phyloP scores from a whole-genome alignment of 2,888 invertebrate species.

The Scelioninae gen. 1 region DNA sequence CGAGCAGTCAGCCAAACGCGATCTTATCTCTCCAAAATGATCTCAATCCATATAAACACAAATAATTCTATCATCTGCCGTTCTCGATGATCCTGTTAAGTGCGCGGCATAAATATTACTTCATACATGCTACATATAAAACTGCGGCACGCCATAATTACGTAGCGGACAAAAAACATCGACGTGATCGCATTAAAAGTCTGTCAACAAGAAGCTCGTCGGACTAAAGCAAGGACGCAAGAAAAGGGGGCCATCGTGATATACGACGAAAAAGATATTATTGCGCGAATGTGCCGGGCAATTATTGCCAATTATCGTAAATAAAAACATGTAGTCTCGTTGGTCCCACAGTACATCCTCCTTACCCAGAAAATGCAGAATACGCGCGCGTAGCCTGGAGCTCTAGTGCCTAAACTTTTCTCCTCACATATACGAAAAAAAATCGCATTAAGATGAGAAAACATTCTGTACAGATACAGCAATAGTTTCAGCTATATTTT shows the following conservation, averaged over 20 bases:
- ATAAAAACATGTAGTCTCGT: constrained; percentile 47
- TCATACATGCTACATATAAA: constrained; percentile 23
- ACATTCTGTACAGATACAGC: no score
- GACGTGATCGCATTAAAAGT: constrained; percentile 61
- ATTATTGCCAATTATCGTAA: constrained; percentile 58
- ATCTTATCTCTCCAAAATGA: constrained; percentile 26
- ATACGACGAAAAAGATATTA: constrained; percentile 51
- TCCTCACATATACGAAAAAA: no score
- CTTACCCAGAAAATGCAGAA: constrained; percentile 28
- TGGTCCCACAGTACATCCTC: constrained; percentile 29
- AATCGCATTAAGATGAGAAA: no score
- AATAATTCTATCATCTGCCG: constrained; percentile 28
- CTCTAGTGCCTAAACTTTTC: constrained; percentile 3
- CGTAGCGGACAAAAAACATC: constrained; percentile 31
- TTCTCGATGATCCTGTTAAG: constrained; percentile 30
- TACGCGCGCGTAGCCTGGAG: constrained; percentile 34
- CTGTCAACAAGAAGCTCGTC: constrained; percentile 55
- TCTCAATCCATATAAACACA: constrained; percentile 1
- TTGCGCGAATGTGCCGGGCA: constrained; percentile 42
- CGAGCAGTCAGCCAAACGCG: neutral
- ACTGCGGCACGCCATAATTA: constrained; percentile 36
- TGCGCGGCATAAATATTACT: constrained; percentile 33
- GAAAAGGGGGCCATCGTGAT: constrained; percentile 51
- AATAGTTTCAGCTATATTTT: no score
- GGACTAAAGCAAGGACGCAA: constrained; percentile 41